These are phyloP conservation scores for Drosophila formosana DNA, from an alignment of 2,888 invertebrate genomes.

Conservation along the genomic window DNA sequence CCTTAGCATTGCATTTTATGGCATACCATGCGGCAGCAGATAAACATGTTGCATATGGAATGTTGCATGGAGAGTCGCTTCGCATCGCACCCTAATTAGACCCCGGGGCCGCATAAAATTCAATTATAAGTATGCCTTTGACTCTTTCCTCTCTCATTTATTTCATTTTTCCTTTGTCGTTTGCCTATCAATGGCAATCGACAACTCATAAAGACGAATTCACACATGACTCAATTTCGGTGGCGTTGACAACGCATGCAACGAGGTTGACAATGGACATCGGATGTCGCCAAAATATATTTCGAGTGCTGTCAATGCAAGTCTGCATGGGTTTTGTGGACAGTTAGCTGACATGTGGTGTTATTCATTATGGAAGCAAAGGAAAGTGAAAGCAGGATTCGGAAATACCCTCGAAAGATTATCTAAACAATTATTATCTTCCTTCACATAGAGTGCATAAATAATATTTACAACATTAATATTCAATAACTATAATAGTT, in stretches of 20 bases:
- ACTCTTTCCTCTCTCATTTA: conserved; percentile 11
- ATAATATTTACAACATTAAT: too few species aligned
- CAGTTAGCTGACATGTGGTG: conserved; percentile 47
- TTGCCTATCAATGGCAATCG: conserved; percentile 52
- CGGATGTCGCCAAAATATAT: conserved; percentile 66
- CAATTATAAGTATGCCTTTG: conserved; percentile 57
- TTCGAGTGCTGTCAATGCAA: conserved; percentile 28
- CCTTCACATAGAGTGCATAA: too few species aligned
- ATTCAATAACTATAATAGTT: too few species aligned
- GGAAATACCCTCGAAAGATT: background rate
- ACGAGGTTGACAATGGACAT: conserved; percentile 22
- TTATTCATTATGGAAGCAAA: conserved; percentile 44
- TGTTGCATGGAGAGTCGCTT: conserved; percentile 22
- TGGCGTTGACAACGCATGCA: conserved; percentile 37
- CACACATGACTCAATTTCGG: conserved; percentile 68
- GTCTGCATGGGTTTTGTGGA: conserved; percentile 27
- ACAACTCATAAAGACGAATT: conserved; percentile 55
- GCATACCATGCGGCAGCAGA: conserved; percentile 36
- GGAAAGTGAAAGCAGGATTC: background rate
- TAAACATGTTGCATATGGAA: conserved; percentile 59
- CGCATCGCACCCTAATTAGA: conserved; percentile 59
- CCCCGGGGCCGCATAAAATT: conserved; percentile 73
- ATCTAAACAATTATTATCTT: too few species aligned
- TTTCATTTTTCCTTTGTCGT: conserved; percentile 4
- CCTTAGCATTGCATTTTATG: conserved; percentile 53